phyloP scores from a whole-genome alignment of 2,113 vertebrate genomes.

The Ondatra zibethicus region DNA sequence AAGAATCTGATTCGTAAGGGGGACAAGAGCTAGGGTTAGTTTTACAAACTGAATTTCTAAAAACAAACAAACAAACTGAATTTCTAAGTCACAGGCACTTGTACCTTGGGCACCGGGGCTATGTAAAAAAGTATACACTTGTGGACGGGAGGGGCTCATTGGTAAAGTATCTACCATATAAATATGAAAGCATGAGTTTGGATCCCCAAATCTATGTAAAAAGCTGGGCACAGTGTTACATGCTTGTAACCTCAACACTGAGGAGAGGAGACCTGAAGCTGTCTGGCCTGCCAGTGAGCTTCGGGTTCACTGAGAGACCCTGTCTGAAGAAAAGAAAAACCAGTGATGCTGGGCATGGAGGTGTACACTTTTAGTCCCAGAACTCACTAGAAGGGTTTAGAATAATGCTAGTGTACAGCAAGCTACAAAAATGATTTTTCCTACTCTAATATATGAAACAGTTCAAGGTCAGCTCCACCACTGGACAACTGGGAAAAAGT shows the following conservation, averaged over 20 bases:
- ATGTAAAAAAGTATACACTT: not conserved
- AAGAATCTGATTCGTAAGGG: conserved; percentile 85
- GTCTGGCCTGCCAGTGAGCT: not conserved
- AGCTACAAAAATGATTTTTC: not conserved
- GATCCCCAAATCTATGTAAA: no score
- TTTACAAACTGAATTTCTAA: conserved; percentile 29
- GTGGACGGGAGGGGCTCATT: not conserved
- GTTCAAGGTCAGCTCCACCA: not conserved
- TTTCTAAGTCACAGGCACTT: conserved; percentile 66
- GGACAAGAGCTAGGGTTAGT: not conserved
- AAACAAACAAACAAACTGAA: conserved; percentile 55
- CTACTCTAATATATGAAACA: not conserved
- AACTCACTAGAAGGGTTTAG: not conserved
- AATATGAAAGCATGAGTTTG: no score
- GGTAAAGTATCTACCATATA: not conserved
- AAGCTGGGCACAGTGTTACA: no score
- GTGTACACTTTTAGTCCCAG: no score
- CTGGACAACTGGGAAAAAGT: not conserved
- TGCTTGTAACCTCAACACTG: not conserved
- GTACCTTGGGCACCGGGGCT: not conserved
- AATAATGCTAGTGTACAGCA: not conserved
- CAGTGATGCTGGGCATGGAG: not conserved
- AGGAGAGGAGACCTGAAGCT: not conserved
- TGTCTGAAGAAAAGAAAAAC: not conserved
- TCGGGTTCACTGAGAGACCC: not conserved